These are phyloP conservation scores for Apocheima hispidaria DNA, from an alignment of 2,888 invertebrate genomes.

Conservation along the genomic window DNA sequence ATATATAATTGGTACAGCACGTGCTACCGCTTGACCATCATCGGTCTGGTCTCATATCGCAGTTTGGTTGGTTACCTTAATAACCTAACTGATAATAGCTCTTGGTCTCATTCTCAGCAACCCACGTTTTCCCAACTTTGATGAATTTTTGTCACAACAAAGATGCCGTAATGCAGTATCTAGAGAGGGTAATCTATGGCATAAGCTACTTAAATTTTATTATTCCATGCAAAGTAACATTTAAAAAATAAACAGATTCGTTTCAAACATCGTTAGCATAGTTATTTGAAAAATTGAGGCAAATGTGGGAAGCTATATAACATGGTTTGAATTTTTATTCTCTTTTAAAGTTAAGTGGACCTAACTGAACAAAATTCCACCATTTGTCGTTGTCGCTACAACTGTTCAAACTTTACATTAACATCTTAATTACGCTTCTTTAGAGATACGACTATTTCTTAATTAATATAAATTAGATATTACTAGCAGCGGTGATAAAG, in stretches of 20 bases:
- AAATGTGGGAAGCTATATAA: conserved; percentile 40
- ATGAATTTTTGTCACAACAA: too few relatives aligned
- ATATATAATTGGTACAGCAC: too few relatives aligned
- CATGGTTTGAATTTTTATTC: conserved; percentile 42
- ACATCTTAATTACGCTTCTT: conserved; percentile 13
- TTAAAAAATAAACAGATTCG: conserved; percentile 17
- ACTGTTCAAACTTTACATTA: conserved; percentile 19
- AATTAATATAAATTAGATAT: conserved; percentile 21
- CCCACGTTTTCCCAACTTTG: too few relatives aligned
- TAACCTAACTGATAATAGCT: too few relatives aligned
- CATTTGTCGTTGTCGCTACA: conserved; percentile 15
- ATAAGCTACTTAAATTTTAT: background rate
- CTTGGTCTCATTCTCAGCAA: too few relatives aligned
- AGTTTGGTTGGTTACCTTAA: too few relatives aligned
- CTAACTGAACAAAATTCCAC: conserved; percentile 21
- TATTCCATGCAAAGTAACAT: conserved; percentile 8
- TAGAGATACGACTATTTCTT: conserved; percentile 14
- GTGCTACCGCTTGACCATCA: too few relatives aligned
- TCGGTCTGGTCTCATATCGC: too few relatives aligned
- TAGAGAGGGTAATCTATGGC: too few relatives aligned
- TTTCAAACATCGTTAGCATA: conserved; percentile 30
- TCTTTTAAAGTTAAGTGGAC: conserved; percentile 17
- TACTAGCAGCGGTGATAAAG: conserved; percentile 9
- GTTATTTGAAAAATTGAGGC: conserved; percentile 29
- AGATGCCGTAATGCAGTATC: too few relatives aligned